Evolutionary conservation across 2,888 invertebrate species (phyloP).

Genomic region (Tiliacea aurago): DNA sequence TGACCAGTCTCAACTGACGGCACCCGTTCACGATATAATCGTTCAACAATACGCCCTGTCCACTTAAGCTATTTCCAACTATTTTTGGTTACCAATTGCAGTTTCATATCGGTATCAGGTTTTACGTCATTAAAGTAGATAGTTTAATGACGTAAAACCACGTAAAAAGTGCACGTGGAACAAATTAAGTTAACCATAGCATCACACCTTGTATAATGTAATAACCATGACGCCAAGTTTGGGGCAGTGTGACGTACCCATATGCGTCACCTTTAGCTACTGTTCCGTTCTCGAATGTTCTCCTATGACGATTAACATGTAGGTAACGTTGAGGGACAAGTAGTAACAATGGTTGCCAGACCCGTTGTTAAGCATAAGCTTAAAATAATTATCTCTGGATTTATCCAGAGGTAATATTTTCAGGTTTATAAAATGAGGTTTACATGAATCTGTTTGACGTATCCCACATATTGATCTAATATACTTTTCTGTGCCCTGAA

Average conservation of each 20-base stretch:
- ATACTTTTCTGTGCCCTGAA: too few relatives aligned
- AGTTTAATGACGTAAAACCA: slow-evolving; percentile 26
- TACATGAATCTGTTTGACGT: too few relatives aligned
- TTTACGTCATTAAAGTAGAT: too few relatives aligned
- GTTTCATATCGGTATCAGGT: too few relatives aligned
- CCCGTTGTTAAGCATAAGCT: not conserved
- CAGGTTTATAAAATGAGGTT: too few relatives aligned
- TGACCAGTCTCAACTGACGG: too few relatives aligned
- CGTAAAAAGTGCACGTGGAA: not conserved
- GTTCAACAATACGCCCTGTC: not conserved
- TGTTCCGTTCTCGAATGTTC: not conserved
- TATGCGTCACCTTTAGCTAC: not conserved
- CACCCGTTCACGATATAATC: too few relatives aligned
- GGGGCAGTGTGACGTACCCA: slow-evolving; percentile 4
- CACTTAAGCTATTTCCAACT: slow-evolving; percentile 3
- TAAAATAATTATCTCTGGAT: too few relatives aligned
- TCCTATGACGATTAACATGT: not conserved
- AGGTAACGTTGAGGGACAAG: not conserved
- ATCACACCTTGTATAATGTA: slow-evolving; percentile 12
- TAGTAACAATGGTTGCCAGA: not conserved
- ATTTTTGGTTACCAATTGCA: too few relatives aligned
- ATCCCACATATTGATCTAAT: too few relatives aligned
- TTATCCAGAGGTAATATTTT: not conserved
- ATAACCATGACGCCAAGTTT: slow-evolving; percentile 8
- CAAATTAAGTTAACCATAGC: not conserved